Evolutionary conservation across 2,888 invertebrate species (phyloP).

Genomic region (Mesorhabditis spiculigera): DNA sequence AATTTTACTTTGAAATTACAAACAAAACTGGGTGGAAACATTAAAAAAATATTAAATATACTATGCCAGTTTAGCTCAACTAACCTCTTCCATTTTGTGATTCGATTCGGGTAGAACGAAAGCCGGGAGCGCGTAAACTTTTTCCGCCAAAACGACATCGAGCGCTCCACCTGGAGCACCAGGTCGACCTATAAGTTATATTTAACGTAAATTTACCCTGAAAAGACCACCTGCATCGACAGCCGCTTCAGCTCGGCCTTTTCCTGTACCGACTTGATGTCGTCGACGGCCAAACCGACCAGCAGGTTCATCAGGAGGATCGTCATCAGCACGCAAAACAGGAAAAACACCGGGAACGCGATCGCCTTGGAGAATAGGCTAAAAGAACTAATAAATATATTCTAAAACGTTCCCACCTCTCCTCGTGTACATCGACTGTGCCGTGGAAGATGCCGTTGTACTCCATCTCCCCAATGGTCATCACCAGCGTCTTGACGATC

Average conservation of each 20-base stretch:
- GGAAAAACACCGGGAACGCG: conserved; percentile 60
- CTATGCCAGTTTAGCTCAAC: background rate
- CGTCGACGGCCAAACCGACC: conserved; percentile 65
- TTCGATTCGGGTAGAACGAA: conserved; percentile 9
- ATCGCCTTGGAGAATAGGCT: conserved; percentile 29
- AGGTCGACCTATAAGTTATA: conserved; percentile 22
- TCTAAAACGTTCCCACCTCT: background rate
- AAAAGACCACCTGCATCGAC: conserved; percentile 48
- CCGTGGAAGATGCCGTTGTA: conserved; percentile 57
- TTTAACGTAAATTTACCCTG: background rate
- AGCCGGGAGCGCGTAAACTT: conserved; percentile 8
- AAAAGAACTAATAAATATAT: conserved; percentile 19
- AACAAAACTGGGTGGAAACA: too few species aligned
- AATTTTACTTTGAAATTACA: too few species aligned
- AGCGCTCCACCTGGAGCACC: conserved; percentile 33
- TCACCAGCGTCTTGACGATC: conserved; percentile 58
- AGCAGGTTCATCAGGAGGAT: conserved; percentile 61
- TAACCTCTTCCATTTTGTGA: conserved; percentile 13
- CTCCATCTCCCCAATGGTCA: conserved; percentile 61
- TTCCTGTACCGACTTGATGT: conserved; percentile 64
- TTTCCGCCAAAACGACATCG: conserved; percentile 9
- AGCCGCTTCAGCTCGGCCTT: conserved; percentile 62
- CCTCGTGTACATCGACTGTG: conserved; percentile 10
- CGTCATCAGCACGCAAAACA: conserved; percentile 58
- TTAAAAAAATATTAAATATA: background rate